Evolutionary conservation across 1,140 invertebrate species (phyloP).

Genomic region (Drosophila pectinifera): DNA sequence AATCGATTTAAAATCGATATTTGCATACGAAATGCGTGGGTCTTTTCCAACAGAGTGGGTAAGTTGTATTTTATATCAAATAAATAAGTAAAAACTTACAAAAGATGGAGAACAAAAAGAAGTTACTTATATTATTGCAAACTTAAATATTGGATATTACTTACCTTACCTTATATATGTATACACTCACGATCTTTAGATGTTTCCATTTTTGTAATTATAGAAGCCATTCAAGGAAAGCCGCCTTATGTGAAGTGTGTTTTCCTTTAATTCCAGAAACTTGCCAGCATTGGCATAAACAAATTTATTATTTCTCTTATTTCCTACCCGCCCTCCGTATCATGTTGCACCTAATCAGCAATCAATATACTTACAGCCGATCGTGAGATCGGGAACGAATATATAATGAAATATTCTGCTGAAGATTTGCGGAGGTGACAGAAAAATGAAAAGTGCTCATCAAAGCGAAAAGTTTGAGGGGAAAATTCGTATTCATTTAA

Average conservation of each 20-base stretch:
- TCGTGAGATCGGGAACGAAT: neutral
- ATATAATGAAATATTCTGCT: slow-evolving; percentile 3
- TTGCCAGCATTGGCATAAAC: neutral
- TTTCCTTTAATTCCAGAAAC: neutral
- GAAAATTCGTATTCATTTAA: neutral
- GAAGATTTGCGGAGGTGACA: neutral
- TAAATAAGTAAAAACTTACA: neutral
- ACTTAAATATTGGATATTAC: no score
- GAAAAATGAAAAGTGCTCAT: slow-evolving; percentile 7
- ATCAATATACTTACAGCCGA: neutral
- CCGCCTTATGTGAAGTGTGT: neutral
- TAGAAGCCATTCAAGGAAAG: neutral
- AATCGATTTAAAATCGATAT: neutral
- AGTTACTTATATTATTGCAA: neutral
- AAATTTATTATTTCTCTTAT: neutral
- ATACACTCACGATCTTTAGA: no score
- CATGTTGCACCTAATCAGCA: slow-evolving; percentile 4
- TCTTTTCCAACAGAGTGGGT: neutral
- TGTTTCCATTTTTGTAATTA: neutral
- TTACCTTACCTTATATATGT: no score
- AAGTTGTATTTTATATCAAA: neutral
- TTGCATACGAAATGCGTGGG: neutral
- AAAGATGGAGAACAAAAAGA: neutral
- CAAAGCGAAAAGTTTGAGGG: slow-evolving; percentile 8
- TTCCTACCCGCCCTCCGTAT: neutral